Conservation (phyloP, 2,888 invertebrate species). For the Chaetoderma sp. region DNA sequence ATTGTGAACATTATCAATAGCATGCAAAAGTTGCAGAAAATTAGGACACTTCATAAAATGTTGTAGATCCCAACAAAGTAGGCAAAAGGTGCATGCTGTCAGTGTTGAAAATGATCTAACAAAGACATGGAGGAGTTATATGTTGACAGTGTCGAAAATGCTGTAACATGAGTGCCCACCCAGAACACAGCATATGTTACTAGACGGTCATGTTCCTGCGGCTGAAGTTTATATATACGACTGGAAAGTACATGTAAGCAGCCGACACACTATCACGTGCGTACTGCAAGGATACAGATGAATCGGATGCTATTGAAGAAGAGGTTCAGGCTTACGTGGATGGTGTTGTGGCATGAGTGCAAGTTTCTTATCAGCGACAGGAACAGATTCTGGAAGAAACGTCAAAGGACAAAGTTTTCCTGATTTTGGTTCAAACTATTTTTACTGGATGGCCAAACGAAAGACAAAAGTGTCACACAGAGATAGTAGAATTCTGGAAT, state of each 20-base stretch:
- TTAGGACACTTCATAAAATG: too few relatives aligned
- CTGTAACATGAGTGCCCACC: too few relatives aligned
- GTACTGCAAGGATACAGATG: not conserved
- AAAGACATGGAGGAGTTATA: too few relatives aligned
- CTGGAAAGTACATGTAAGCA: conserved; percentile 17
- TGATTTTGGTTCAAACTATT: not conserved
- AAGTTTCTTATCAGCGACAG: conserved; percentile 1
- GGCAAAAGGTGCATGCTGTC: too few relatives aligned
- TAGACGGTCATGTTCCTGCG: too few relatives aligned
- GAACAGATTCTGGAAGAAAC: conserved; percentile 9
- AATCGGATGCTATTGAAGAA: not conserved
- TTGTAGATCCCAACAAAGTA: too few relatives aligned
- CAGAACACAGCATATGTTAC: too few relatives aligned
- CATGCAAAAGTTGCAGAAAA: too few relatives aligned
- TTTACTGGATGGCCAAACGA: conserved; percentile 18
- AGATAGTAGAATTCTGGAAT: conserved; percentile 11
- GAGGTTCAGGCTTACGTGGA: conserved; percentile 5
- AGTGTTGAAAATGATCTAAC: too few relatives aligned
- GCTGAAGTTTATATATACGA: too few relatives aligned
- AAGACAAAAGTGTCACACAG: conserved; percentile 1
- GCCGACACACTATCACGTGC: conserved; percentile 13
- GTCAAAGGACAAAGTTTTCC: conserved; percentile 7
- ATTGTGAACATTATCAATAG: too few relatives aligned
- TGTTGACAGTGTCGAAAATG: too few relatives aligned
- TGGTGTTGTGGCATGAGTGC: not conserved